phyloP scores from a whole-genome alignment of 2,797 vertebrate species.

The Rhinella marina region DNA sequence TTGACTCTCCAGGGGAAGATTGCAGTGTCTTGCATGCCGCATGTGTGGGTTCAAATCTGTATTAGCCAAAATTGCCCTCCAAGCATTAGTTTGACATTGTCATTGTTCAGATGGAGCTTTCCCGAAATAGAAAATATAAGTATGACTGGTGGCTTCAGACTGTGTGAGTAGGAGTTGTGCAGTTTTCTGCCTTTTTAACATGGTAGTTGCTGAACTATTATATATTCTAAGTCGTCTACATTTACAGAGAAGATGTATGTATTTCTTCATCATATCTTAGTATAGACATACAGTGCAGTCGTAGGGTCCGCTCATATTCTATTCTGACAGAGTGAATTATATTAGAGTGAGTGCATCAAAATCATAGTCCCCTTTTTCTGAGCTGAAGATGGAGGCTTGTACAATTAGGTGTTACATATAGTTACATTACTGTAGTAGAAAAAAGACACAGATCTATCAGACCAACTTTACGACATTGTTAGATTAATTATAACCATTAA shows the following conservation, averaged over 20 bases:
- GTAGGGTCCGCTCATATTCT: neutral
- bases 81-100: slow-evolving; percentile 57
- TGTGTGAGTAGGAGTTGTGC: slow-evolving; percentile 59
- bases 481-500: no score
- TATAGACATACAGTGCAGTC: neutral
- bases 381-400: no score
- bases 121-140: slow-evolving; percentile 58
- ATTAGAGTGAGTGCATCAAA: neutral
- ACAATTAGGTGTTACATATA: no score
- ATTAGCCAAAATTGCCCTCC: slow-evolving; percentile 41
- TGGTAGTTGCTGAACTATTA: slow-evolving; percentile 29
- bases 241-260: neutral
- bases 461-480: no score
- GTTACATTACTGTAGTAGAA: no score
- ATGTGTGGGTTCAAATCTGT: slow-evolving; percentile 49
- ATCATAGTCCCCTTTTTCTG: neutral
- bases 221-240: neutral
- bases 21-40: slow-evolving; percentile 21
- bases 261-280: neutral
- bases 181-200: slow-evolving; percentile 51
- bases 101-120: slow-evolving; percentile 57
- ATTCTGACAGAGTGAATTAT: neutral
- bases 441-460: no score
- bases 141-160: slow-evolving; percentile 59
- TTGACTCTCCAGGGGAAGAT: neutral